Evolutionary conservation across 2,888 invertebrate species (phyloP).

Genomic region (Taenaris catops): DNA sequence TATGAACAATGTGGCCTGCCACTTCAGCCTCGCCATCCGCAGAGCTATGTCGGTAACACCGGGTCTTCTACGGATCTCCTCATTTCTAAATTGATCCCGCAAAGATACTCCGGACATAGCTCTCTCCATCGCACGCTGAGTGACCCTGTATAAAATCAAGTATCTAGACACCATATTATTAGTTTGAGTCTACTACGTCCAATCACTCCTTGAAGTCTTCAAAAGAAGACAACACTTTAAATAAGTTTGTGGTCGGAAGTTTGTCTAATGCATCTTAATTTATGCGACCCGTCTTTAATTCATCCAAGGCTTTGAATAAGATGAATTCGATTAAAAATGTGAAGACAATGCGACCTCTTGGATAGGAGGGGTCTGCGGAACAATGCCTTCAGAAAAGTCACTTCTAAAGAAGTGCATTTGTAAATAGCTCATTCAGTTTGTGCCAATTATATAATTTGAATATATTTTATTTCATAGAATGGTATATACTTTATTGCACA

Average conservation of each 20-base stretch:
- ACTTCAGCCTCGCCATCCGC: no score
- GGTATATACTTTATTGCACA: no score
- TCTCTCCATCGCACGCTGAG: no score
- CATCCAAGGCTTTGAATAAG: constrained; percentile 39
- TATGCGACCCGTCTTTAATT: constrained; percentile 68
- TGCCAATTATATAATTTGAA: constrained; percentile 1
- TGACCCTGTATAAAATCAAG: no score
- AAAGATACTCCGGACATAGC: no score
- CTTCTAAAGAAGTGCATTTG: constrained; percentile 20
- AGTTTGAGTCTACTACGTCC: no score
- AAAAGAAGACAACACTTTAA: constrained; percentile 42
- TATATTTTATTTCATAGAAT: not conserved
- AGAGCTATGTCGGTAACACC: no score
- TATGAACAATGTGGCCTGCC: no score
- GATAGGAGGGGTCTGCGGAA: constrained; percentile 34
- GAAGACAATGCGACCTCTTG: constrained; percentile 45
- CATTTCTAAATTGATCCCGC: no score
- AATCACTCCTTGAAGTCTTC: constrained; percentile 13
- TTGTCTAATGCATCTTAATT: constrained; percentile 61
- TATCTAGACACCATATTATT: no score
- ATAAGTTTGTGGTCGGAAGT: constrained; percentile 52
- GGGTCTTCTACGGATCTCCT: no score
- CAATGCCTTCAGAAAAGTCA: constrained; percentile 44
- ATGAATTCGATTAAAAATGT: constrained; percentile 61
- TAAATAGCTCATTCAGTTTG: constrained; percentile 4